Evolutionary conservation across 2,113 vertebrate species (phyloP), one percentile per base, ranked within the genome.

Genomic region (Neodontobutis hainanensis): DNA sequence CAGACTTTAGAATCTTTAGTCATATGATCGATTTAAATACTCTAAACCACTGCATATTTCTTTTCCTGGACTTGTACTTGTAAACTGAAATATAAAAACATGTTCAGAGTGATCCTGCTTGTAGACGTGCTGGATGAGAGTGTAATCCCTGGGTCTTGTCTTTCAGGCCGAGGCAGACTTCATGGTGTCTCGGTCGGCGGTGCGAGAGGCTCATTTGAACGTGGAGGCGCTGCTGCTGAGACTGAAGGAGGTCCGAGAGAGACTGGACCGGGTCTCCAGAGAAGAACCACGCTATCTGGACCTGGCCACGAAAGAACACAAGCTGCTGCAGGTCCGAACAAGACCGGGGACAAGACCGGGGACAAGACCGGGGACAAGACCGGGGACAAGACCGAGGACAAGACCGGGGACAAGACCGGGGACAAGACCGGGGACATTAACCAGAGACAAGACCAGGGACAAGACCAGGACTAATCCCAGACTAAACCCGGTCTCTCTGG

Each of bases 231-330:
- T 96, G 8, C 95, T 95, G 84, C 65, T 77, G 1, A 91, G 93
- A 70, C 92, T 99, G 89, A 99, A 98, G 83, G 96, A 99, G 77
- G 88, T 97, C 71, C 86, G 95, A 57, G 96, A 96, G 83, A 92
- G 95, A n/a, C 90, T 99, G 80, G 97, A 99, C 85, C 86, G 96
- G 5, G 94, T 98, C 52, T 96, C 96, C 53, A 92, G 96, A 52
- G 97, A 99, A 60, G 96, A 99, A 72, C 92, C 80, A 7, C 95
- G 95, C 67, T 99, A 98, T 73, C 90, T 98, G 78, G 97, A 99
- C 47, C 88, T 99, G 78, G 97, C 96, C 6, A 99, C 96, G 0
- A 76, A 92, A 88, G 97, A 99, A 70, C 97, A 99, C 89, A 95
- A 93, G 58, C 81, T 99, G 84, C 91, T 99, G 74, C 97, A 99